Percentiles rank a stretch among this genome's conserved stretches.
phyloP scores from a whole-genome alignment of 2,888 invertebrate genomes.

The Notocelia uddmanniana region DNA sequence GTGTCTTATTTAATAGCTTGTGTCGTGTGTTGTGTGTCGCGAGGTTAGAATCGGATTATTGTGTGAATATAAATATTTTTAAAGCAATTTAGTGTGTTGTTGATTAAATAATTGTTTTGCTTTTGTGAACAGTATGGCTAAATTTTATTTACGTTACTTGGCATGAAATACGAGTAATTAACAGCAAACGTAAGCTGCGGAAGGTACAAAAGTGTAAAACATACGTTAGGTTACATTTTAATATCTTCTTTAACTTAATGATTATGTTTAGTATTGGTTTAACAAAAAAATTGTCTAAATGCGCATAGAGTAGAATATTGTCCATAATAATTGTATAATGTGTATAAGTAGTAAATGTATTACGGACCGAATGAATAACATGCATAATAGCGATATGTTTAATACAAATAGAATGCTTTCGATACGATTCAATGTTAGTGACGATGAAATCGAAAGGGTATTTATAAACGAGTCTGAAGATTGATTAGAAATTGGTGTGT shows the following conservation, averaged over 20 bases:
- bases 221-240: no score
- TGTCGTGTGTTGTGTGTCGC: no score
- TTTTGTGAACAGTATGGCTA: not conserved
- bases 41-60: not conserved
- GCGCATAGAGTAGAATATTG: not conserved
- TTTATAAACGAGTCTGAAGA: not conserved
- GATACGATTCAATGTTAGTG: not conserved
- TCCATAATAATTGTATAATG: not conserved
- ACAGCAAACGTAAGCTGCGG: not conserved
- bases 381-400: not conserved
- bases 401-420: not conserved
- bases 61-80: not conserved
- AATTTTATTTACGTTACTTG: not conserved
- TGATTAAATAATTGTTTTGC: not conserved
- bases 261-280: not conserved
- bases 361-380: not conserved
- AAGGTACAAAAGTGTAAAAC: not conserved
- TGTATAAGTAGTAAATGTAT: not conserved
- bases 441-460: not conserved
- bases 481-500: not conserved
- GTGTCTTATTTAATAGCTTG: no score
- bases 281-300: no score
- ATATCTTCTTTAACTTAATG: not conserved
- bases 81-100: not conserved
- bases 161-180: conserved; percentile 1